Evolutionary conservation across 2,113 vertebrate genomes (phyloP).

Genomic region (Panthera leo): DNA sequence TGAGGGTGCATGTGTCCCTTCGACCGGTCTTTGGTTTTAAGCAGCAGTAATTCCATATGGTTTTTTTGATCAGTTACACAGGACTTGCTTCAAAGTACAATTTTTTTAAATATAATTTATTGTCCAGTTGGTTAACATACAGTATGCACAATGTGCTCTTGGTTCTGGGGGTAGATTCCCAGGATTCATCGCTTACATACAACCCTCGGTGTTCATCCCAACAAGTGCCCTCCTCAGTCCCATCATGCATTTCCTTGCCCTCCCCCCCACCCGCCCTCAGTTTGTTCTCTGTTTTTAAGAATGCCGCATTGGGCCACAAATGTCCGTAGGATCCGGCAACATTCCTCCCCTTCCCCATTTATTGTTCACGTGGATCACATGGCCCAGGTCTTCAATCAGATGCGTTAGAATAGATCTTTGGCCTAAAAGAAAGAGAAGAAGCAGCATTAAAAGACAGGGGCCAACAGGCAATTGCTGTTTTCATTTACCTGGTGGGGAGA

Average conservation of each 20-base stretch:
- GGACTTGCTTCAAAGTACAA: accelerated
- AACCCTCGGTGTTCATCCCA: no score
- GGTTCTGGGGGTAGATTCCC: no score
- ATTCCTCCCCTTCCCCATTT: not conserved
- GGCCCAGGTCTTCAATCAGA: not conserved
- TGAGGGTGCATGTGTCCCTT: no score
- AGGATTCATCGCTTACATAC: no score
- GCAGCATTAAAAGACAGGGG: not conserved
- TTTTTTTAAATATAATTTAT: no score
- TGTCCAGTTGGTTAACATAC: no score
- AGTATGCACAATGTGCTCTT: no score
- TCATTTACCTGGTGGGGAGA: no score
- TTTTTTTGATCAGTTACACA: not conserved
- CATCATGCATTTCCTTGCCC: no score
- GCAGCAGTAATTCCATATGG: not conserved
- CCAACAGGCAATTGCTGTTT: not conserved
- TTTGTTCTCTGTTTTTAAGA: no score
- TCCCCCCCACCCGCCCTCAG: no score
- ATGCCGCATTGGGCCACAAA: accelerated
- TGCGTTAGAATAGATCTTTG: not conserved
- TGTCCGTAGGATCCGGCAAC: not conserved
- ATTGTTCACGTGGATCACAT: accelerated
- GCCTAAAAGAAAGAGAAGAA: not conserved
- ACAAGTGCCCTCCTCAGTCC: no score
- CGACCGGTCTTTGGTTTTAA: accelerated